phyloP scores from a whole-genome alignment of 2,888 invertebrate genomes.

The Melanostoma scalare region DNA sequence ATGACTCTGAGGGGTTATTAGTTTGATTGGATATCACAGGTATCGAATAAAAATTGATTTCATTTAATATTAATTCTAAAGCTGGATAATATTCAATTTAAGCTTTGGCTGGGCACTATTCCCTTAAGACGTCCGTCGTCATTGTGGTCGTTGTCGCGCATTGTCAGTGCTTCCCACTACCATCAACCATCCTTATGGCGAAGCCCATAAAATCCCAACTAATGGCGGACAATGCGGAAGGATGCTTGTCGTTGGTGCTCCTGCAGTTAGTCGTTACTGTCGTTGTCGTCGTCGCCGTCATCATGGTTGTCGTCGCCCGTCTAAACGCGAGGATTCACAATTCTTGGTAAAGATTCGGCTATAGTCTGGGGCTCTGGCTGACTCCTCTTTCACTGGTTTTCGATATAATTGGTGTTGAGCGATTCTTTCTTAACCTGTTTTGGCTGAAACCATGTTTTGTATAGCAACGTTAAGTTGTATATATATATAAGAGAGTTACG shows the following conservation, averaged over 20 bases:
- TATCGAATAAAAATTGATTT: constrained; percentile 70
- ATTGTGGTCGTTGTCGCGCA: constrained; percentile 27
- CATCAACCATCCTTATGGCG: constrained; percentile 64
- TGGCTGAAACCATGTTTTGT: constrained; percentile 39
- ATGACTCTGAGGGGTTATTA: constrained; percentile 68
- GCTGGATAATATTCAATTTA: constrained; percentile 68
- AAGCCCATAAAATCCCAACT: constrained; percentile 69
- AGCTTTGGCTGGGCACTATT: constrained; percentile 17
- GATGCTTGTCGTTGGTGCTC: constrained; percentile 54
- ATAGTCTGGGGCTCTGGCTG: constrained; percentile 23
- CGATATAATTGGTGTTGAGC: constrained; percentile 72
- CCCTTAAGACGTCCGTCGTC: neutral
- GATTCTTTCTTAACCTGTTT: constrained; percentile 69
- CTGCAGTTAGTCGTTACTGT: constrained; percentile 47
- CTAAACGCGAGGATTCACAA: constrained; percentile 32
- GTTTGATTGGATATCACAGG: constrained; percentile 73
- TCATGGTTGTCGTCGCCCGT: constrained; percentile 44
- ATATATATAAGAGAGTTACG: constrained; percentile 39
- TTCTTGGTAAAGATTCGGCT: constrained; percentile 15
- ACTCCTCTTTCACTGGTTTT: constrained; percentile 38
- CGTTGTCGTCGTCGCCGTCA: constrained; percentile 1
- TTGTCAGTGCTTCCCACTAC: constrained; percentile 34
- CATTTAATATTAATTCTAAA: constrained; percentile 71
- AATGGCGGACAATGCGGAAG: constrained; percentile 72
- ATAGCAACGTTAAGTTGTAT: constrained; percentile 73